A percentile compares a stretch with the other conserved stretches of the same genome.
Conservation (phyloP, 2,113 vertebrate genomes). For the Hypocryptadius cinnamomeus region DNA sequence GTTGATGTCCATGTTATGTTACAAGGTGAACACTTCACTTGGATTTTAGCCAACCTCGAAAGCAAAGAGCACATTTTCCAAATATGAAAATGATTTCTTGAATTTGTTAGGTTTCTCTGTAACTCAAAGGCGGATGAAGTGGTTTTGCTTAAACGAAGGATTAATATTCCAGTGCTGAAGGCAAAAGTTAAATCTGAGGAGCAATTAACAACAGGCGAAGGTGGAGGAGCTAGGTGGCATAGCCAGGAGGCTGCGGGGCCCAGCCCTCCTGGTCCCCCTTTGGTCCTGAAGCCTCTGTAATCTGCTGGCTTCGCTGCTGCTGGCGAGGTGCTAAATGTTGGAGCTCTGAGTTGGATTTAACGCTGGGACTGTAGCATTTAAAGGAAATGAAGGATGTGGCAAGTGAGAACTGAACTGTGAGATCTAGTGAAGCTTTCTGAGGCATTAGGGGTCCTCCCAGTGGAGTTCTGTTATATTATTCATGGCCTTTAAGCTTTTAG, state of each 20-base stretch:
- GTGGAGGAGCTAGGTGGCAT: background rate
- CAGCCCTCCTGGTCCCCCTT: background rate
- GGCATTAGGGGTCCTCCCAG: background rate
- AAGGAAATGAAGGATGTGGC: background rate
- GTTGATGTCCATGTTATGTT: background rate
- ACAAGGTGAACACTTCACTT: background rate
- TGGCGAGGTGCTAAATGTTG: background rate
- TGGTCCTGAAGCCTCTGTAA: background rate
- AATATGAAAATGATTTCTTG: background rate
- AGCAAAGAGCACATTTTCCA: background rate
- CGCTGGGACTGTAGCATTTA: background rate
- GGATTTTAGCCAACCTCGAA: background rate
- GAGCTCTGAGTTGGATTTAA: background rate
- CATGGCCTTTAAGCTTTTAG: slow-evolving; percentile 38
- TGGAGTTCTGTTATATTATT: slow-evolving; percentile 46
- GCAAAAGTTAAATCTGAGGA: background rate
- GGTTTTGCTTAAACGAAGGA: background rate
- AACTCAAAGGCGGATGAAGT: background rate
- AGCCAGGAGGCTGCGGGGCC: background rate
- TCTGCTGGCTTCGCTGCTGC: background rate
- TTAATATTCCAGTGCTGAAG: background rate
- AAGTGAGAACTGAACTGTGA: background rate
- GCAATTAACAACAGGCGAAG: background rate
- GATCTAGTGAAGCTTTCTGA: background rate
- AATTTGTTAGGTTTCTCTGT: background rate